Conservation (phyloP, 92 coral and sea anemone species). For the Parazoanthus atlanticus region DNA sequence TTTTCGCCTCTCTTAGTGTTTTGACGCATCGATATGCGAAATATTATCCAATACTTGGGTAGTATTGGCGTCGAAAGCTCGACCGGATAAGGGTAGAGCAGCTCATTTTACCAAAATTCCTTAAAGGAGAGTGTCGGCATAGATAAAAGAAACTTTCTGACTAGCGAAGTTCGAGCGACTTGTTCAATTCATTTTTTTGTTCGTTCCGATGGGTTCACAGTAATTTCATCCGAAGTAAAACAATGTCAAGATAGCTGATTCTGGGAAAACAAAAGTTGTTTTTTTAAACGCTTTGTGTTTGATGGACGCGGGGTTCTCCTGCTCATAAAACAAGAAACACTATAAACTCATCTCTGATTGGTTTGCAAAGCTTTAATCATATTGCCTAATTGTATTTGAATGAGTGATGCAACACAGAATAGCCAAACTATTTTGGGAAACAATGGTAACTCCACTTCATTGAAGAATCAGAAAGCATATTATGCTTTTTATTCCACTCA, state of each 20-base stretch:
- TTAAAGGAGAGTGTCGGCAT: constrained; percentile 18
- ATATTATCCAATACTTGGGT: background rate
- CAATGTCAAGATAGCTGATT: background rate
- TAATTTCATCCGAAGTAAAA: background rate
- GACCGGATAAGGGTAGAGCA: constrained; percentile 29
- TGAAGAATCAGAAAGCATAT: constrained; percentile 30
- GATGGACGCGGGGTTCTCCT: background rate
- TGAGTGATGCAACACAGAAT: constrained; percentile 23
- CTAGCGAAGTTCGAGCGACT: background rate
- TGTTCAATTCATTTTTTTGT: background rate
- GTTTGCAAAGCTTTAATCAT: background rate
- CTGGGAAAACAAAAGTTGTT: background rate
- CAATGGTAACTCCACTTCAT: constrained; percentile 29
- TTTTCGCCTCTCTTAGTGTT: background rate
- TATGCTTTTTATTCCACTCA: constrained; percentile 20
- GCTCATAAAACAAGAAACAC: background rate
- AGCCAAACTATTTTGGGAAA: constrained; percentile 33
- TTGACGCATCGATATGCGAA: constrained; percentile 24
- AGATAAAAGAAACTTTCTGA: constrained; percentile 3
- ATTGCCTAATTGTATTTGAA: constrained; percentile 9
- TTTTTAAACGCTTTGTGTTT: background rate
- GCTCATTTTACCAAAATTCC: constrained; percentile 44
- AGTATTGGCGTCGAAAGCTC: constrained; percentile 28
- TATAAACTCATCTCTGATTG: constrained; percentile 7
- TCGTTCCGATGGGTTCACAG: background rate